A percentile compares a stretch with the other conserved stretches of the same genome.
Evolutionary conservation across 2,797 vertebrate genomes (phyloP).

Genomic region (Acanthurus tractus): DNA sequence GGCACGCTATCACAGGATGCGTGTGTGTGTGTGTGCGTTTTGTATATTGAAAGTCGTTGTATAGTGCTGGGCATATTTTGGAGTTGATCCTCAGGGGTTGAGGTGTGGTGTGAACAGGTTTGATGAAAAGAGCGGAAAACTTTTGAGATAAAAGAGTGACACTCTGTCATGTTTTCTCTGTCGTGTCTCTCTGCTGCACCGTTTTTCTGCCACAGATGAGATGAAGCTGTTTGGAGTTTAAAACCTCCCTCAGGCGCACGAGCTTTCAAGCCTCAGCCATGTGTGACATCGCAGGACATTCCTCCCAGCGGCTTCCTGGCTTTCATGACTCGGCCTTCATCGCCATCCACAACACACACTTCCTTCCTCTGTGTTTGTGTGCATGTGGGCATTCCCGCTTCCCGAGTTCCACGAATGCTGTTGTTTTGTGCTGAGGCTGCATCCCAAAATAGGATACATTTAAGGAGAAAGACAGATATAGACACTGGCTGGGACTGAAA

Average conservation of each 20-base stretch:
- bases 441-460: slow-evolving; percentile 21
- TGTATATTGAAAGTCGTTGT: slow-evolving; percentile 10
- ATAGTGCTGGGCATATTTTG: neutral
- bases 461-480: slow-evolving; percentile 17
- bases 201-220: slow-evolving; percentile 19
- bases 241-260: slow-evolving; percentile 27
- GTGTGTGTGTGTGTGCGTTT: slow-evolving; percentile 2
- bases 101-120: slow-evolving; percentile 26
- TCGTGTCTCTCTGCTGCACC: slow-evolving; percentile 3
- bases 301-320: slow-evolving; percentile 70
- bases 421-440: slow-evolving; percentile 21
- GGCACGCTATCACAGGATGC: slow-evolving; percentile 11
- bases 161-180: slow-evolving; percentile 6
- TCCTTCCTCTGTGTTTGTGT: slow-evolving; percentile 64
- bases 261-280: slow-evolving; percentile 30
- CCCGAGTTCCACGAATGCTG: slow-evolving; percentile 58
- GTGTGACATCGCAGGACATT: slow-evolving; percentile 66
- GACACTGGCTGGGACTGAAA: neutral
- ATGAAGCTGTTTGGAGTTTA: slow-evolving; percentile 18
- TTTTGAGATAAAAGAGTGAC: slow-evolving; percentile 1
- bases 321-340: slow-evolving; percentile 66
- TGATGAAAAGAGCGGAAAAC: neutral
- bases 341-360: slow-evolving; percentile 55
- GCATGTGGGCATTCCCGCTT: slow-evolving; percentile 50
- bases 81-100: neutral